Conservation (phyloP, 2,797 vertebrate genomes). For the Macropodus opercularis region DNA sequence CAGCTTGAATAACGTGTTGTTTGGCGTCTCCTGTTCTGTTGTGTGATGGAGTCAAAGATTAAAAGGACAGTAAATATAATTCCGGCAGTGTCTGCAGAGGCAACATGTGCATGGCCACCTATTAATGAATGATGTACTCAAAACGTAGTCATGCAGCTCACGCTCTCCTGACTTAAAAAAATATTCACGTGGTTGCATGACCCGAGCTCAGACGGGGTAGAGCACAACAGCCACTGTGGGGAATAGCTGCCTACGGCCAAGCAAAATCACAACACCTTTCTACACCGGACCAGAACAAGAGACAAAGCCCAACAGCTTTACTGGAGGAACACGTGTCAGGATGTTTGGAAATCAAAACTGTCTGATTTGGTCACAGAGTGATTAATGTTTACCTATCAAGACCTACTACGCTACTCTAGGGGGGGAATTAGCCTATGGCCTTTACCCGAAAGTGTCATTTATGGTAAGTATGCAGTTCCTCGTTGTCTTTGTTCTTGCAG, state of each 20-base stretch:
- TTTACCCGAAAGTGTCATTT: too few species aligned
- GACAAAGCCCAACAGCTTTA: slow-evolving; percentile 25
- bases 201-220: slow-evolving; percentile 44
- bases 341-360: too few species aligned
- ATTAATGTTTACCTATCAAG: too few species aligned
- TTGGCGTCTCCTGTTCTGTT: neutral
- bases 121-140: slow-evolving; percentile 39
- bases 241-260: slow-evolving; percentile 19
- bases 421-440: too few species aligned
- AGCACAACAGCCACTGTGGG: slow-evolving; percentile 15
- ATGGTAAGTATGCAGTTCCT: too few species aligned
- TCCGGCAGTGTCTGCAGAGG: slow-evolving; percentile 33
- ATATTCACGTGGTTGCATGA: too few species aligned
- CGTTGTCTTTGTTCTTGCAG: too few species aligned
- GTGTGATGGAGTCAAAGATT: neutral
- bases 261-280: slow-evolving; percentile 25
- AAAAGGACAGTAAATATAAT: slow-evolving; percentile 22
- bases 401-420: too few species aligned
- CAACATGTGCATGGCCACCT: slow-evolving; percentile 41
- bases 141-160: slow-evolving; percentile 41
- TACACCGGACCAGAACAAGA: slow-evolving; percentile 24
- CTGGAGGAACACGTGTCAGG: slow-evolving; percentile 22
- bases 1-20: slow-evolving; percentile 11
- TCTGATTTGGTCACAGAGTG: neutral
- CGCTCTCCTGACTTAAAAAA: slow-evolving; percentile 52